phyloP scores from a whole-genome alignment of 2,797 vertebrate genomes.

The Hemibagrus guttatus region DNA sequence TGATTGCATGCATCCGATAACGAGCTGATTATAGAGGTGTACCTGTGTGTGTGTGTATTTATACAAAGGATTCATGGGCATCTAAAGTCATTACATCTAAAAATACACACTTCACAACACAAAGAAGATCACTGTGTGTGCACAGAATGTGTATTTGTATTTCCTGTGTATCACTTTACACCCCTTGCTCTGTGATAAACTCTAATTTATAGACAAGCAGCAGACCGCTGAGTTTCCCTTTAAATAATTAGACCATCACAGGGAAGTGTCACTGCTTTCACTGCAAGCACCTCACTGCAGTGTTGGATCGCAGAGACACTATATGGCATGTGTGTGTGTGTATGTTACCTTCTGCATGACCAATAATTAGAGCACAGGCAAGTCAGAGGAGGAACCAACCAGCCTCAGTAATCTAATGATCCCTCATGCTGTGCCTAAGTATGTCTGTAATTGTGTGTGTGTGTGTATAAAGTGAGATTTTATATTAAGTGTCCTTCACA shows the following conservation, averaged over 20 bases:
- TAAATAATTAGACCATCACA: constrained; percentile 82
- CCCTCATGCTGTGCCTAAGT: constrained; percentile 24
- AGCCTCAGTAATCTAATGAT: constrained; percentile 8
- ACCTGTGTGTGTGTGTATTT: too few relatives aligned
- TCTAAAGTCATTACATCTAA: background rate
- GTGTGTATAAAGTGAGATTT: background rate
- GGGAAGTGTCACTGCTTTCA: constrained; percentile 67
- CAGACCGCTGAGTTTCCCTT: constrained; percentile 76
- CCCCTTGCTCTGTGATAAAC: constrained; percentile 74
- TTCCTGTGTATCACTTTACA: constrained; percentile 18
- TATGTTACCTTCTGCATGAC: constrained; percentile 25
- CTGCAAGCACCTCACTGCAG: constrained; percentile 73
- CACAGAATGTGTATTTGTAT: constrained; percentile 24
- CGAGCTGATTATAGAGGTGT: background rate
- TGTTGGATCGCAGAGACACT: constrained; percentile 57
- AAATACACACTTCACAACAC: constrained; percentile 5
- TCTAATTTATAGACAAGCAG: constrained; percentile 84
- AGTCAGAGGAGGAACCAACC: constrained; percentile 40
- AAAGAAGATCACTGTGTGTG: background rate
- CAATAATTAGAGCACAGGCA: constrained; percentile 52
- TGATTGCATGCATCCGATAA: constrained; percentile 47
- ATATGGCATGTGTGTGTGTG: background rate
- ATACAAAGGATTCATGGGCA: background rate
- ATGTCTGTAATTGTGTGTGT: background rate
- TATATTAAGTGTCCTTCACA: too few relatives aligned